Evolutionary conservation across 2,113 vertebrate genomes (phyloP).

Genomic region (Colaptes auratus): DNA sequence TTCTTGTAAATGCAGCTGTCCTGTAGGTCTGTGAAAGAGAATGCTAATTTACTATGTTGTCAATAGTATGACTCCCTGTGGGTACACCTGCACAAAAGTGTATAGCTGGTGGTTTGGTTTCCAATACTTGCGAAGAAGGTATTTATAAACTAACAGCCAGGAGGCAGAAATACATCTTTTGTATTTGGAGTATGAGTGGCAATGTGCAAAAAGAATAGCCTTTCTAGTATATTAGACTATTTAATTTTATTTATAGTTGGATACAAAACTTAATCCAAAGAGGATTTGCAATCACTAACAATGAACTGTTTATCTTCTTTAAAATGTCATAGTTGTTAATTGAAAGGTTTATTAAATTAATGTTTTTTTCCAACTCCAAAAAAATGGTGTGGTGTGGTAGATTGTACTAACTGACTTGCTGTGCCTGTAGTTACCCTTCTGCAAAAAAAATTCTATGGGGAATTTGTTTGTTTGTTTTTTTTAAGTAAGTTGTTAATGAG

Average conservation of each 20-base stretch:
- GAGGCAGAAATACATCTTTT: neutral
- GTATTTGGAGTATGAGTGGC: neutral
- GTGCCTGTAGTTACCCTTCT: neutral
- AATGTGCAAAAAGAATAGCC: neutral
- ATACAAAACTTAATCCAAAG: neutral
- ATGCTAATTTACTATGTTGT: neutral
- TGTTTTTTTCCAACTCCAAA: neutral
- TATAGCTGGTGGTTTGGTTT: neutral
- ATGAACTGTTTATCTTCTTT: neutral
- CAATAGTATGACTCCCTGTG: accelerated
- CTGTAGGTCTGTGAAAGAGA: neutral
- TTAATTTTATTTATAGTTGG: neutral
- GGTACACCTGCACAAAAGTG: neutral
- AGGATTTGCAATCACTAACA: neutral
- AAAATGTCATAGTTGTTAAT: neutral
- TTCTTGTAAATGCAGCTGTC: neutral
- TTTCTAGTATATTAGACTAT: neutral
- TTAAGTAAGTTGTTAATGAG: neutral
- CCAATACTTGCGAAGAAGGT: neutral
- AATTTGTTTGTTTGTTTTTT: neutral
- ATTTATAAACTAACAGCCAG: neutral
- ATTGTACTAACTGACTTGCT: neutral
- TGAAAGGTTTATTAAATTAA: neutral
- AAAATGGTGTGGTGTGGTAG: neutral
- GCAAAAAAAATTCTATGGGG: neutral